Conservation (phyloP, 2,888 invertebrate genomes). For the Drosophila recens region DNA sequence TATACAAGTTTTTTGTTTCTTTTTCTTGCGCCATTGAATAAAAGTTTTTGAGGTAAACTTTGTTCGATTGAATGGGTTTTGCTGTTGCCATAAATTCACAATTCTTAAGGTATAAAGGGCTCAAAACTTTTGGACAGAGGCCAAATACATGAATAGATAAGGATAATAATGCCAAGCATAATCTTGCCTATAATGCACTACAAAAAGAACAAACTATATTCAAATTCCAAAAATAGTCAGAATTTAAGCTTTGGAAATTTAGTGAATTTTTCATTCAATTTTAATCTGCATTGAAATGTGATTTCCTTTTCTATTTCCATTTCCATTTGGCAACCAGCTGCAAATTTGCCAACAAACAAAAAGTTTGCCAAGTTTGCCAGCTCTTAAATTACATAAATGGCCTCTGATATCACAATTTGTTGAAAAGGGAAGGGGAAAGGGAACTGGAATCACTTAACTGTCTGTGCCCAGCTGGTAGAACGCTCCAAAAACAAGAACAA, state of each 20-base stretch:
- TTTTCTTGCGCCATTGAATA: constrained; percentile 11
- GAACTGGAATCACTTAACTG: constrained; percentile 57
- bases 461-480: constrained; percentile 27
- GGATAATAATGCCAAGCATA: constrained; percentile 7
- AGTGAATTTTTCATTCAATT: constrained; percentile 19
- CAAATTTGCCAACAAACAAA: constrained; percentile 6
- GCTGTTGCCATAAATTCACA: constrained; percentile 24
- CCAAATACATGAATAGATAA: constrained; percentile 29
- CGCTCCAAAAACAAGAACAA: constrained; percentile 29
- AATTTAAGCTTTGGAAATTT: not conserved
- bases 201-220: constrained; percentile 29
- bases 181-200: not conserved
- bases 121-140: constrained; percentile 16
- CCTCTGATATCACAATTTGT: constrained; percentile 13
- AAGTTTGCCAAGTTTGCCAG: constrained; percentile 51
- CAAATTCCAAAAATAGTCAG: not conserved
- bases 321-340: constrained; percentile 26
- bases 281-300: constrained; percentile 10
- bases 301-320: constrained; percentile 14
- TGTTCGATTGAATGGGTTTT: constrained; percentile 38
- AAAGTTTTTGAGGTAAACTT: constrained; percentile 53
- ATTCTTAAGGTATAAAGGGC: constrained; percentile 29
- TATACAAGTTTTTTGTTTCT: constrained; percentile 19
- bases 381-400: constrained; percentile 51
- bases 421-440: not conserved